These are phyloP conservation scores for Physocephala rufipes DNA, from an alignment of 2,888 invertebrate genomes.

Conservation along the genomic window DNA sequence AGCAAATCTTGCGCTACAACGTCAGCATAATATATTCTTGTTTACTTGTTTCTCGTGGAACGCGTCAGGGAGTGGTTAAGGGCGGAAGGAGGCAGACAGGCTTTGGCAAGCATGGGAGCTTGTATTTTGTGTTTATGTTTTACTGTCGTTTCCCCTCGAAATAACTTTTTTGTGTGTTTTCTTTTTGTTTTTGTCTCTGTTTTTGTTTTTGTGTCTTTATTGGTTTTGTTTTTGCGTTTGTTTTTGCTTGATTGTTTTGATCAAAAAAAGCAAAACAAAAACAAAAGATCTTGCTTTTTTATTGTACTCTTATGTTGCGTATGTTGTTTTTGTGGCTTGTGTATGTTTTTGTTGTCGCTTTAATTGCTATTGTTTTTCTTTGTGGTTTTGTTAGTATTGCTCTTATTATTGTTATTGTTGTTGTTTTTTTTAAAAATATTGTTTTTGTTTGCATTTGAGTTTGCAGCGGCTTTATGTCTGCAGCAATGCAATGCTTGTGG, in stretches of 20 bases:
- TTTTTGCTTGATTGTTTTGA: background rate
- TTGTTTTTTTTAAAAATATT: no score
- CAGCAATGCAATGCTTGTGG: no score
- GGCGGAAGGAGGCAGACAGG: no score
- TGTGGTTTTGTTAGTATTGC: background rate
- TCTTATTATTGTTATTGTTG: background rate
- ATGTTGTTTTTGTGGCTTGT: constrained; percentile 27
- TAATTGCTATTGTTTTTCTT: background rate
- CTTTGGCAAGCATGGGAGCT: background rate
- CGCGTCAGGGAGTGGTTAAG: no score
- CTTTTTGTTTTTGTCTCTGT: background rate
- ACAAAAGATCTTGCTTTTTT: constrained; percentile 3
- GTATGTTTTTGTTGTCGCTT: background rate
- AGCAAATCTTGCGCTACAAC: background rate
- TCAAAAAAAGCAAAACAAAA: background rate
- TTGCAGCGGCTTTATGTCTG: constrained; percentile 14
- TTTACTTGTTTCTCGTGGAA: no score
- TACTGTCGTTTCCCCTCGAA: background rate
- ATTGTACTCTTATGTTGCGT: constrained; percentile 6
- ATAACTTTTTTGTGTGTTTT: background rate
- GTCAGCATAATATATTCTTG: background rate
- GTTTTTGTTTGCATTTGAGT: no score
- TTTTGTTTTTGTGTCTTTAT: background rate
- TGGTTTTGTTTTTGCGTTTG: background rate
- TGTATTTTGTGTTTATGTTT: background rate